These are phyloP conservation scores for Colletes collaris DNA, from an alignment of 2,888 invertebrate species.

Conservation along the genomic window DNA sequence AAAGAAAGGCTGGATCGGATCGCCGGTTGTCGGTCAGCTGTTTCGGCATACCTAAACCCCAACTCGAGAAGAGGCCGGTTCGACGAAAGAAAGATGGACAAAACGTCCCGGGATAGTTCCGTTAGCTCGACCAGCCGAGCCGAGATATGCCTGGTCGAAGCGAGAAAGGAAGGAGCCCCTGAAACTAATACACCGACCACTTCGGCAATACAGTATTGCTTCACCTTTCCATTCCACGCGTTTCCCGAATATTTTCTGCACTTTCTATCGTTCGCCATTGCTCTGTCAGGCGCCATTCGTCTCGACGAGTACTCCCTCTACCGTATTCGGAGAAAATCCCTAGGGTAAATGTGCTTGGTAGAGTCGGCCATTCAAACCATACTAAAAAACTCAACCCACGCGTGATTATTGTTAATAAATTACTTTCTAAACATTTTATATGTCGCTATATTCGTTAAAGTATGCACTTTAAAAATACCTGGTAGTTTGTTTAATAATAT, in stretches of 20 bases:
- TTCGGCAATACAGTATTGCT: conserved; percentile 31
- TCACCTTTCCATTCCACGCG: conserved; percentile 5
- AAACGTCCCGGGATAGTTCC: conserved; percentile 62
- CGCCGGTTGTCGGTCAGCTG: conserved; percentile 59
- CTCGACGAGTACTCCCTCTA: conserved; percentile 8
- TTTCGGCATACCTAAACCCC: conserved; percentile 54
- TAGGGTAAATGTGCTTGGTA: no score
- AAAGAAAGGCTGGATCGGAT: neutral
- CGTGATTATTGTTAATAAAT: no score
- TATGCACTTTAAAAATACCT: no score
- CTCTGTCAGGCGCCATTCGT: neutral
- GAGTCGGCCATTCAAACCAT: no score
- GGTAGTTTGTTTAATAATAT: no score
- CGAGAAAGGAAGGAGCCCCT: conserved; percentile 42
- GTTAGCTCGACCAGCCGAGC: conserved; percentile 62
- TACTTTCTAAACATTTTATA: no score
- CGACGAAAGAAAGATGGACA: conserved; percentile 52
- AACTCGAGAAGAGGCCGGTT: conserved; percentile 35
- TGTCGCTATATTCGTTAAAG: no score
- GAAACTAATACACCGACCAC: conserved; percentile 25
- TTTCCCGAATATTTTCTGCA: conserved; percentile 29
- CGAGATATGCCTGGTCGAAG: conserved; percentile 31
- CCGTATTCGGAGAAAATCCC: no score
- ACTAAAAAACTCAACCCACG: no score
- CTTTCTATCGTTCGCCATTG: conserved; percentile 1